Percentiles rank a stretch among this genome's conserved stretches.
phyloP scores from a whole-genome alignment of 2,888 invertebrate species.

The Tipula lateralis region DNA sequence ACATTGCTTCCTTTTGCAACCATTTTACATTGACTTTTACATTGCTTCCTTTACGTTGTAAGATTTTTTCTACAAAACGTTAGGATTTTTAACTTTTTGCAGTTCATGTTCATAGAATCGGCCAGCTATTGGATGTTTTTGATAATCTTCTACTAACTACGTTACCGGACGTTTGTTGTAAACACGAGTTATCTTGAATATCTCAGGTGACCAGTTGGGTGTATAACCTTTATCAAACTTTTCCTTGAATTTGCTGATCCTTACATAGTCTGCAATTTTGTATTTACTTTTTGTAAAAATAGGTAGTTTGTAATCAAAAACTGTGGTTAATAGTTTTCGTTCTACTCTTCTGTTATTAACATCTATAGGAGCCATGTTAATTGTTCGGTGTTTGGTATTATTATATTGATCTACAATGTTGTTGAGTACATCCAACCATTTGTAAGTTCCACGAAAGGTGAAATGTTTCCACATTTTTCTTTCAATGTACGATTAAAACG shows the following conservation, averaged over 20 bases:
- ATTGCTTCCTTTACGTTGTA: no score
- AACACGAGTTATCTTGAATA: constrained; percentile 40
- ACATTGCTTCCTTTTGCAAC: no score
- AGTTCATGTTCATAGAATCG: constrained; percentile 40
- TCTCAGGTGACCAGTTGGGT: constrained; percentile 42
- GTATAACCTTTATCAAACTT: no score
- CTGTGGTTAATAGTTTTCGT: no score
- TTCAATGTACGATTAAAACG: constrained; percentile 32
- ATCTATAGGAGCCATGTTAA: constrained; percentile 39
- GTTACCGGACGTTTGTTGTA: constrained; percentile 36
- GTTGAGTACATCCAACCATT: no score
- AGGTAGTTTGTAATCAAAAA: no score
- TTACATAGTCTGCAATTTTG: no score
- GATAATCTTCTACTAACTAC: constrained; percentile 39
- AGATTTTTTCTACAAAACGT: no score
- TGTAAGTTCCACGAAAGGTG: constrained; percentile 31
- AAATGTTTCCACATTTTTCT: constrained; percentile 35
- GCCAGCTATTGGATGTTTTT: constrained; percentile 30
- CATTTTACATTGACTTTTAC: no score
- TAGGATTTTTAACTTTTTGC: constrained; percentile 36
- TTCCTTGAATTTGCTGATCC: no score
- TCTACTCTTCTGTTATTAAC: constrained; percentile 40
- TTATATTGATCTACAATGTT: no score
- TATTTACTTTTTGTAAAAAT: no score
- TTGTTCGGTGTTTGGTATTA: constrained; percentile 41